Evolutionary conservation across 2,113 vertebrate species (phyloP).

Genomic region (Vimba vimba): DNA sequence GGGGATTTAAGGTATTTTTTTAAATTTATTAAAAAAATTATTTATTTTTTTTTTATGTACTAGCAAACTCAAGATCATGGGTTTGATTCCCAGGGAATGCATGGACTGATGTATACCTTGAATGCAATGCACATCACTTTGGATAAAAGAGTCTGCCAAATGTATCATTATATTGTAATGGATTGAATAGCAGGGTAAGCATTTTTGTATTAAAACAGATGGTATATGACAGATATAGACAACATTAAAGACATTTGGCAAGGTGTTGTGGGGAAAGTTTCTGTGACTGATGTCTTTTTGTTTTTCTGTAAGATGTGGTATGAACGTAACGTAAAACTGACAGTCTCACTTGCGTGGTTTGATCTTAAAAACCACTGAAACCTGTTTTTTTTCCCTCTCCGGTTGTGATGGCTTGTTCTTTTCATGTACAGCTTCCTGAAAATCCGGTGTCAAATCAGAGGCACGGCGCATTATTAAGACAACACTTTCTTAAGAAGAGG

Average conservation of each 20-base stretch:
- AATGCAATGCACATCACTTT: background rate
- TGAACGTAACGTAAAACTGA: slow-evolving; percentile 46
- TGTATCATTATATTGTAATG: background rate
- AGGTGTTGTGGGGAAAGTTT: slow-evolving; percentile 42
- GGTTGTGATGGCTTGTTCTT: background rate
- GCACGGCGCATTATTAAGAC: background rate
- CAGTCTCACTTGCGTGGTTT: slow-evolving; percentile 64
- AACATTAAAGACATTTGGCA: background rate
- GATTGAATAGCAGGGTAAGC: background rate
- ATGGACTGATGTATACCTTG: background rate
- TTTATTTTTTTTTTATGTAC: too few relatives aligned
- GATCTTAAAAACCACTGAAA: slow-evolving; percentile 71
- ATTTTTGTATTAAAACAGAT: background rate
- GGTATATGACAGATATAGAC: background rate
- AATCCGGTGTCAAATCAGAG: slow-evolving; percentile 6
- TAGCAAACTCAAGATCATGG: background rate
- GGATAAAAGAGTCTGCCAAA: background rate
- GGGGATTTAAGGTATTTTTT: too few relatives aligned
- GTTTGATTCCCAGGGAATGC: background rate
- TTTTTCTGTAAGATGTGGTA: slow-evolving; percentile 52
- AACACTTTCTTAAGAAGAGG: background rate
- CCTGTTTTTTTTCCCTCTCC: slow-evolving; percentile 43
- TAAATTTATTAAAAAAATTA: too few relatives aligned
- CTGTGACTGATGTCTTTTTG: slow-evolving; percentile 49
- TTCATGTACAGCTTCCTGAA: slow-evolving; percentile 23